A percentile compares a stretch with the other conserved stretches of the same genome.
Evolutionary conservation across 2,797 vertebrate species (phyloP).

Genomic region (Tamandua tetradactyla): DNA sequence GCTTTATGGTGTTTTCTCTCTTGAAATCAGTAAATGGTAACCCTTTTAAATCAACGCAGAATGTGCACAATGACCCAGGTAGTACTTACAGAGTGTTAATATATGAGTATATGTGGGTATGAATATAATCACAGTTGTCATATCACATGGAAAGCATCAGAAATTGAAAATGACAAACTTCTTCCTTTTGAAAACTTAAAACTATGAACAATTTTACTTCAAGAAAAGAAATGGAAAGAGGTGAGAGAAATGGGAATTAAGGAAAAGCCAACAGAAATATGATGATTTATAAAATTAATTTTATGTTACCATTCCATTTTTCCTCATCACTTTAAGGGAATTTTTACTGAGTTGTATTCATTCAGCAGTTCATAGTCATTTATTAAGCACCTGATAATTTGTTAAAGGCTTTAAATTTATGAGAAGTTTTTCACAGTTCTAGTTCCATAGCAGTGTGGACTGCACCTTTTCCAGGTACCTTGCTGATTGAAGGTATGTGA

Average conservation of each 20-base stretch:
- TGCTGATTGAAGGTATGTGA: neutral
- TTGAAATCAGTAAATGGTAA: neutral
- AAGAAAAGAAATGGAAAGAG: constrained; percentile 16
- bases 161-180: neutral
- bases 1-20: neutral
- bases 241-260: neutral
- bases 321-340: neutral
- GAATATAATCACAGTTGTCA: neutral
- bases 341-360: neutral
- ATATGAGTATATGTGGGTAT: neutral
- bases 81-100: neutral
- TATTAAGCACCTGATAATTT: neutral
- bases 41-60: neutral
- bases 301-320: neutral
- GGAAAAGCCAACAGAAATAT: neutral
- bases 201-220: neutral
- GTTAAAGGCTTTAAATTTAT: neutral
- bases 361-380: neutral
- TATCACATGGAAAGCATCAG: neutral
- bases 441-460: neutral
- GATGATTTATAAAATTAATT: neutral
- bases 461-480: neutral
- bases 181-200: neutral
- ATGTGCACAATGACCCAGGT: neutral
- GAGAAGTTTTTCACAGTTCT: neutral